A percentile compares a stretch with the other conserved stretches of the same genome.
Conservation (phyloP, 2,888 invertebrate genomes). For the Hedya salicella region DNA sequence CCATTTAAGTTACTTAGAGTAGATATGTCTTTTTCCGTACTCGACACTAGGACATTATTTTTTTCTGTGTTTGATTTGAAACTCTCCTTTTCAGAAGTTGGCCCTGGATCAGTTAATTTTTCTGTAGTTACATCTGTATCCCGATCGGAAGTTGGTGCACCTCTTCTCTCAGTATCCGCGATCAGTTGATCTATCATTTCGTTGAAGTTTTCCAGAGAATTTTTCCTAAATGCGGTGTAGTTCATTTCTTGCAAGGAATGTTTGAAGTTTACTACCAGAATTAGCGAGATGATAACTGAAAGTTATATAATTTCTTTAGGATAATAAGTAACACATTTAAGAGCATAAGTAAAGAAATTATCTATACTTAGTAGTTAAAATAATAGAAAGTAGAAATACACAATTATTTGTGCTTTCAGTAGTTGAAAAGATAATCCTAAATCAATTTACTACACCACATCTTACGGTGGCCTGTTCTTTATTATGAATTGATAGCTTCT, state of each 20-base stretch:
- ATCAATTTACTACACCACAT: too few species aligned
- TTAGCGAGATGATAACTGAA: constrained; percentile 23
- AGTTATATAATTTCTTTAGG: not conserved
- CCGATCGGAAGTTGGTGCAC: constrained; percentile 19
- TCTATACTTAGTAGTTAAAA: too few species aligned
- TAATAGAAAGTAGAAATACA: too few species aligned
- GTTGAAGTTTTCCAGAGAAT: constrained; percentile 49
- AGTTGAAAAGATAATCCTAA: too few species aligned
- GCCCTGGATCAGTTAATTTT: not conserved
- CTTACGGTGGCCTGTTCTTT: too few species aligned
- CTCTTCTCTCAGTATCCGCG: constrained; percentile 45
- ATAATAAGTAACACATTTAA: not conserved
- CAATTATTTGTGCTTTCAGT: too few species aligned
- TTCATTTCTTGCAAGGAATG: not conserved
- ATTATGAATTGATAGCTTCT: too few species aligned
- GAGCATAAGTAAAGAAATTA: too few species aligned
- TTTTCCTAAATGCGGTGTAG: constrained; percentile 28
- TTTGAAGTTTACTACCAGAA: constrained; percentile 20
- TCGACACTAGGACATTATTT: not conserved
- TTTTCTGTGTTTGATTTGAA: not conserved
- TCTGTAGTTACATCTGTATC: not conserved
- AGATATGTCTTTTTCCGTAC: not conserved
- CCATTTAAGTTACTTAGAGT: not conserved
- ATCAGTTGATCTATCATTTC: constrained; percentile 53
- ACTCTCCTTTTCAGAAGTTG: not conserved